Evolutionary conservation across 2,888 invertebrate genomes (phyloP).

Genomic region (Euzetes globulus): DNA sequence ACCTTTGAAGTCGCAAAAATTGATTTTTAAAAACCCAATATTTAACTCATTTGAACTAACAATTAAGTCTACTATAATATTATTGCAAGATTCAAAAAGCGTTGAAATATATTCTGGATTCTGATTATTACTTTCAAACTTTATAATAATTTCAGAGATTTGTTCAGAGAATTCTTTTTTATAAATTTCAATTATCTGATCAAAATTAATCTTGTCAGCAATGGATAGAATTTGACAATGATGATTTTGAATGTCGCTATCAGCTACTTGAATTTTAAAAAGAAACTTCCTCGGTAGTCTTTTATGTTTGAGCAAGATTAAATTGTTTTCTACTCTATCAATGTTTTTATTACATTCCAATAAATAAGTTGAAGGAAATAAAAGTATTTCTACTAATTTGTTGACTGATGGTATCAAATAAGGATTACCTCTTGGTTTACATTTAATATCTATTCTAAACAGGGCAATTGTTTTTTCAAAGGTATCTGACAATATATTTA

Average conservation of each 20-base stretch:
- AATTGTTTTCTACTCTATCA: background rate
- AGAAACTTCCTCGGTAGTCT: background rate
- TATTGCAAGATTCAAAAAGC: background rate
- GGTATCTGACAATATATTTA: background rate
- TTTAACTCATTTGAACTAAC: background rate
- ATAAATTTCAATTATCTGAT: background rate
- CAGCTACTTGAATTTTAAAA: background rate
- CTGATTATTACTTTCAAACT: background rate
- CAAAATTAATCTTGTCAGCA: background rate
- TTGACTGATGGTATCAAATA: background rate
- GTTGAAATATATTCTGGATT: background rate
- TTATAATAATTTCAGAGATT: background rate
- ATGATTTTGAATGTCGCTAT: background rate
- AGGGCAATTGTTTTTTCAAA: background rate
- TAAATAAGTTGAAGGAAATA: background rate
- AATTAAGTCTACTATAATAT: background rate
- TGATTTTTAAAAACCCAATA: background rate
- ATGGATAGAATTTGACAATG: background rate
- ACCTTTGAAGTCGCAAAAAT: background rate
- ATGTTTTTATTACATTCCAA: background rate
- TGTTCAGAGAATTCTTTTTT: background rate
- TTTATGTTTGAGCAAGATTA: background rate
- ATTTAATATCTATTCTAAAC: background rate
- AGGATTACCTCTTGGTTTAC: background rate
- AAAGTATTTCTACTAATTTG: background rate